Conservation (phyloP, 2,888 invertebrate genomes). For the Hipparchia sbordonii region DNA sequence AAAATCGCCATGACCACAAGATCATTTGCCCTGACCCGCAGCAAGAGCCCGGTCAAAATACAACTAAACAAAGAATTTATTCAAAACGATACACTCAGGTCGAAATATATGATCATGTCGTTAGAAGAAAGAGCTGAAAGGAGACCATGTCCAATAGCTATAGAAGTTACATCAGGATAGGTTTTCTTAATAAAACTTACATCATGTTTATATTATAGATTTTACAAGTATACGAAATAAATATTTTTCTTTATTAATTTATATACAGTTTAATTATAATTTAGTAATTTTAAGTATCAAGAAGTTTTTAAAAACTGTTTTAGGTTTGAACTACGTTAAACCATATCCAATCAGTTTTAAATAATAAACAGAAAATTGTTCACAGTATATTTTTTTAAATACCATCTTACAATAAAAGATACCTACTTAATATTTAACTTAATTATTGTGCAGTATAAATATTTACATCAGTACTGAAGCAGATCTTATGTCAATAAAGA, state of each 20-base stretch:
- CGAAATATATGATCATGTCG: constrained; percentile 91
- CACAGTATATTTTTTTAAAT: background rate
- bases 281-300: background rate
- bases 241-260: background rate
- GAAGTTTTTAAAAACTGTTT: background rate
- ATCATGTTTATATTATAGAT: background rate
- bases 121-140: constrained; percentile 77
- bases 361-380: background rate
- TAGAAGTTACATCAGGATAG: background rate
- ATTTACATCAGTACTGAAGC: constrained; percentile 9
- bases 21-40: constrained; percentile 88
- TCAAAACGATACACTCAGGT: constrained; percentile 88
- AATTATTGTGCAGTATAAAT: background rate
- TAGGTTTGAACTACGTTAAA: background rate
- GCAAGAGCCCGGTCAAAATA: constrained; percentile 85
- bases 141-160: background rate
- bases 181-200: background rate
- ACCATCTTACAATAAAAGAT: background rate
- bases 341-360: background rate
- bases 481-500: background rate
- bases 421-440: too few species aligned
- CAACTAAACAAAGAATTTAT: constrained; percentile 84
- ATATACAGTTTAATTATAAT: background rate
- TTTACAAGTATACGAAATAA: background rate
- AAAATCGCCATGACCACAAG: constrained; percentile 91